Conservation (phyloP, 2,888 invertebrate genomes). For the Girardia tigrina region DNA sequence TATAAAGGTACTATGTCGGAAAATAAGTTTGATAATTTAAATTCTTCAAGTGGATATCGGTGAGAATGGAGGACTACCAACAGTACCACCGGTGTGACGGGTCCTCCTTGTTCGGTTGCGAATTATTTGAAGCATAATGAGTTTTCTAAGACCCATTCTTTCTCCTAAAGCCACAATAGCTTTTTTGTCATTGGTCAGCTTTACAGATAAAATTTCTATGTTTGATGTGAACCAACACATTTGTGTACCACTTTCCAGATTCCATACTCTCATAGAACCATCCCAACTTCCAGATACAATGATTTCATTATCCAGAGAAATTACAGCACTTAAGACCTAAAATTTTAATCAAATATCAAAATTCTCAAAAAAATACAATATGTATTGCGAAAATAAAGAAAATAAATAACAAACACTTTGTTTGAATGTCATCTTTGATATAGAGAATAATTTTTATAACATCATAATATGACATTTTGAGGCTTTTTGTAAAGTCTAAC, state of each 20-base stretch:
- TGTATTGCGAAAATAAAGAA: no score
- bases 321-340: slow-evolving; percentile 48
- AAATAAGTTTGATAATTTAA: not conserved
- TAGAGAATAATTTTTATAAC: no score
- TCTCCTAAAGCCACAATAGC: slow-evolving; percentile 50
- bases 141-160: slow-evolving; percentile 46
- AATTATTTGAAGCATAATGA: slow-evolving; percentile 47
- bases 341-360: no score
- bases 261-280: slow-evolving; percentile 49
- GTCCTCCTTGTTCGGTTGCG: slow-evolving; percentile 36
- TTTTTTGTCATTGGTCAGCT: slow-evolving; percentile 48
- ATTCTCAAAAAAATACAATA: no score
- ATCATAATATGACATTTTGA: no score
- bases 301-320: slow-evolving; percentile 48
- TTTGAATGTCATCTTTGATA: no score
- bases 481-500: no score
- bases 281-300: slow-evolving; percentile 49
- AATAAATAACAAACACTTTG: no score
- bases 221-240: slow-evolving; percentile 45
- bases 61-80: slow-evolving; percentile 8
- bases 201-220: slow-evolving; percentile 48
- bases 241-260: slow-evolving; percentile 44
- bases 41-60: not conserved
- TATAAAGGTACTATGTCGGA: slow-evolving; percentile 15
- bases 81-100: slow-evolving; percentile 21